These are phyloP conservation scores for Athalia cordata DNA, from an alignment of 2,888 invertebrate genomes.

Conservation along the genomic window DNA sequence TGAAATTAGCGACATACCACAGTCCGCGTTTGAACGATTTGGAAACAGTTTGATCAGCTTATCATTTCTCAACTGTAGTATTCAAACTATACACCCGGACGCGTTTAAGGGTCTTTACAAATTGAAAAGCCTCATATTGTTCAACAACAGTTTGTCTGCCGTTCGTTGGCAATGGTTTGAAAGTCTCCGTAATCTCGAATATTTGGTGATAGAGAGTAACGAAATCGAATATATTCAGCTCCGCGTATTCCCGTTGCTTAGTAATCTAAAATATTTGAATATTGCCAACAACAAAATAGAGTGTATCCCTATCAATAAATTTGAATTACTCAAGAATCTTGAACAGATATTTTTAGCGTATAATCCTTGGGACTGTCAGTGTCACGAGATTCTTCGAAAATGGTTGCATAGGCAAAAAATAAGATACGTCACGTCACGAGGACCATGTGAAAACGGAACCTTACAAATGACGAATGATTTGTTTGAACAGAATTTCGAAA, in stretches of 20 bases:
- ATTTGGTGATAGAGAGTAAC: conserved; percentile 57
- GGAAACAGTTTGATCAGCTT: conserved; percentile 62
- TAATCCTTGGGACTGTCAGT: conserved; percentile 62
- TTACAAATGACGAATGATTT: conserved; percentile 14
- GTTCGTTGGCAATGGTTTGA: conserved; percentile 59
- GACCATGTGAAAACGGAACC: conserved; percentile 47
- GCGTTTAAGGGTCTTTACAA: conserved; percentile 63
- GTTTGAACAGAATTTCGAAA: conserved; percentile 29
- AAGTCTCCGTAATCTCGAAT: conserved; percentile 57
- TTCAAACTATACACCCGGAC: conserved; percentile 56
- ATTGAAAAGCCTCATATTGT: conserved; percentile 56
- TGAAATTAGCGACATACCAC: conserved; percentile 7
- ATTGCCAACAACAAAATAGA: conserved; percentile 55
- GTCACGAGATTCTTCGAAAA: conserved; percentile 53
- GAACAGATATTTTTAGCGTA: conserved; percentile 55
- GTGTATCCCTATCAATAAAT: conserved; percentile 54
- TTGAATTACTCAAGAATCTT: conserved; percentile 53
- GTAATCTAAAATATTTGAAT: conserved; percentile 56
- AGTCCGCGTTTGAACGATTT: conserved; percentile 60
- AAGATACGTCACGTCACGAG: conserved; percentile 57
- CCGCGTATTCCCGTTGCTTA: conserved; percentile 54
- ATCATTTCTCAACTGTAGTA: conserved; percentile 57
- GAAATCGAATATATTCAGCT: conserved; percentile 56
- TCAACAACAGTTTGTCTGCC: conserved; percentile 56
- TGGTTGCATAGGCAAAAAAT: conserved; percentile 52